Base-by-base conservation (phyloP, 2,113 vertebrate species). In the Calonectris borealis region DNA sequence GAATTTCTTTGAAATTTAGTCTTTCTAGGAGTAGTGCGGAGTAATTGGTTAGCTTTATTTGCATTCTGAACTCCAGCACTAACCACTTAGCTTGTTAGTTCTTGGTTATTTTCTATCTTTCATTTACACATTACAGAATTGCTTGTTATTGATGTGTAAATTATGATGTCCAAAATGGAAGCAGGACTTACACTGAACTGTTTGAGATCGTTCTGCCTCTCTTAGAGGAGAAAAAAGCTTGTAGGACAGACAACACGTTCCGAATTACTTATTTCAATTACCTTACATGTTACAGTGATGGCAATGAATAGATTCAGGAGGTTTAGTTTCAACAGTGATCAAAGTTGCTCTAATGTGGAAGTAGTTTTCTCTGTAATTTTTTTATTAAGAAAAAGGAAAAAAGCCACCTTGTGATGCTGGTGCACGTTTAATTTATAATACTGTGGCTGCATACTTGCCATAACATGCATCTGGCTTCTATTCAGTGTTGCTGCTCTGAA, bases 301-400 rank as follows among this genome's bases (percentile, higher is more conserved):
- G 72, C 80, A 71, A 9, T 26, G 24, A 44, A 36, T 38, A 62
- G 52, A 27, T 94, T 78, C 72, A 81, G 94, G 88, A 71, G 72
- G 55, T 84, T 94, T 84, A 82, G 73, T 96, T 95, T 88, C 80
- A 84, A n/a, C 86, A 86, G 52, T 75, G 61, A 87, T 89, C 80
- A 68, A 12, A 70, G 38, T 73, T 86, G 24, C 76, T 94, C 16
- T 69, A 29, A 68, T 7, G n/a, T 78, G 65, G 40, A 78, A 91
- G 18, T 49, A 70, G 29, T 61, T 80, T 83, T 90, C 46, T 75
- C 54, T 81, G 13, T 40, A 52, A 3, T 40, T 85, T 36, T 55
- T 40, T 55, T 49, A 10, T 83, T 46, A 34, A 86, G 76, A 91
- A 66, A 85, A 68, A 36, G 8, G 26, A n/a, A 51, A 34, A 31